Evolutionary conservation across 2,113 vertebrate species (phyloP).

Genomic region (Arenaria interpres): DNA sequence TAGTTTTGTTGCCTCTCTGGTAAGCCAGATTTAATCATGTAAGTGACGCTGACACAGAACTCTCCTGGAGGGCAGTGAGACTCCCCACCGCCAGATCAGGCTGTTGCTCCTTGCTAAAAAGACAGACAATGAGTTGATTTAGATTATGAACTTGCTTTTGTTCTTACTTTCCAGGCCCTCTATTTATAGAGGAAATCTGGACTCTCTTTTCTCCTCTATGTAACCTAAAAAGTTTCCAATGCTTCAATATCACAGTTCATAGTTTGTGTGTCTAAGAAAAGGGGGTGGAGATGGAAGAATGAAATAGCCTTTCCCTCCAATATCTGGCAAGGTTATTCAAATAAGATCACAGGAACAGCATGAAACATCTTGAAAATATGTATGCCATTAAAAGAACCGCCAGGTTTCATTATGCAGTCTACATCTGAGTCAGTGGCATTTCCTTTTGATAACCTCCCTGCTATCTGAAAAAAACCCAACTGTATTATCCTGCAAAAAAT

Average conservation of each 20-base stretch:
- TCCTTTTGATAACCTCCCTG: conserved; percentile 21
- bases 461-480: neutral
- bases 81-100: neutral
- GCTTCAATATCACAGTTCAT: neutral
- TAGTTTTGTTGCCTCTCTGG: neutral
- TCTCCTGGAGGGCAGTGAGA: neutral
- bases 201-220: neutral
- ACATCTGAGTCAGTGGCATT: neutral
- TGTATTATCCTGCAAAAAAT: neutral
- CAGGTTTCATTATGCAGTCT: conserved; percentile 4
- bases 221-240: neutral
- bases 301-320: neutral
- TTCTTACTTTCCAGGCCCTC: neutral
- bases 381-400: neutral
- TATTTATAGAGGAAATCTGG: neutral
- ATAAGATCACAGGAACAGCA: neutral
- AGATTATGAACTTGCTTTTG: neutral
- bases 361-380: neutral
- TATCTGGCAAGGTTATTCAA: conserved; percentile 31
- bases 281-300: neutral
- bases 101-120: neutral
- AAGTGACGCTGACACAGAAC: neutral
- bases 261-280: neutral
- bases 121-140: neutral
- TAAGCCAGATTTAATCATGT: neutral